Base-by-base conservation (phyloP, 2,888 invertebrate genomes). In the Stenolophus ochropezus region DNA sequence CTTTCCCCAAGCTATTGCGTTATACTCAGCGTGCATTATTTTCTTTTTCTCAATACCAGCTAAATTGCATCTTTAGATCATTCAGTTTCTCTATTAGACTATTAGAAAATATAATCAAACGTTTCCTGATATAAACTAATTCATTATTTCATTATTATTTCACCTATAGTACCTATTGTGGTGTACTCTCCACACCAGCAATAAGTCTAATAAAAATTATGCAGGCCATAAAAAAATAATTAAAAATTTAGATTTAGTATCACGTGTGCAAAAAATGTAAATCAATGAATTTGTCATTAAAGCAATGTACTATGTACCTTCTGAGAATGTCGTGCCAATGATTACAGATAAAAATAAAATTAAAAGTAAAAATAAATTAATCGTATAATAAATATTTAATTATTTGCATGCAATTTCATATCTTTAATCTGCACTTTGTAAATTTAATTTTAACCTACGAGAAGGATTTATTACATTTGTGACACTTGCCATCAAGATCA, bases 1-100 rank as follows among this genome's bases (percentile, higher is more conserved):
- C 79, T 79, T 79, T 79, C 79, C 79, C 79, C 33, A 42, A 20
- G 58, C 23, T 58, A 47, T 77, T 77, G 58, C 77, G 42, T 77
- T 47, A 77, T 56, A 18, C 76, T 42, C 27, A 69, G 33, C 16
- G 33, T 42, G 65, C 65, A 33, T 69, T 69, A 69, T 69, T 69
- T 69, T 69, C 33, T 69, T 69, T 69, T 69, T 69, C 33, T 69
- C 27, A 69, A 20, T 27, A 18, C 8, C 18, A 33, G 27, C 27
- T 27, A 33, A 65, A 65, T 69, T 69, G 18, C 33, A 51, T 42
- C 33, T 16, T 51, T 2, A 1, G 18, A 51, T 16, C 18, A 51
- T 5, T 51, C 16, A 5, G 51, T 16, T 51, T 42, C 33, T 42
- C 8, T 42, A 42, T 42, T 42, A 42, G 33, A 42, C 8, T 42